phyloP scores from a whole-genome alignment of 1,140 invertebrate genomes.

The Brachionus koreanus region DNA sequence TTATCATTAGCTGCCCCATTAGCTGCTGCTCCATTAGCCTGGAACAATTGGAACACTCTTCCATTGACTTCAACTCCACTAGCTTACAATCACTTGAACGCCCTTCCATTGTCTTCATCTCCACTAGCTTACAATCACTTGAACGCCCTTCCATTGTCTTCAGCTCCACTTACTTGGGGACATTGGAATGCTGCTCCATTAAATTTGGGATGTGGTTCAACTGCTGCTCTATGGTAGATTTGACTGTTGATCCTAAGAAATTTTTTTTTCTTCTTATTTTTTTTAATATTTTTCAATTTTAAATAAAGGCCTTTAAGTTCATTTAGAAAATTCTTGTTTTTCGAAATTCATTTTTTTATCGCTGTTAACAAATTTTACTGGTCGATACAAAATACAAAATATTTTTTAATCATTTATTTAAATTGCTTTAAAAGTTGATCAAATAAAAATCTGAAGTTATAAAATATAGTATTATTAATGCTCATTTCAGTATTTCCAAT shows the following conservation, averaged over 20 bases:
- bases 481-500: no score
- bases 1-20: not conserved
- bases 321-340: not conserved
- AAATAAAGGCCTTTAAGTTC: not conserved
- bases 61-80: not conserved
- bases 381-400: no score
- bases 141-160: not conserved
- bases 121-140: not conserved
- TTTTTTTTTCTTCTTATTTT: not conserved
- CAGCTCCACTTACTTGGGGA: not conserved
- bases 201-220: not conserved
- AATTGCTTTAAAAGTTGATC: no score
- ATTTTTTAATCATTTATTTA: no score
- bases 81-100: not conserved
- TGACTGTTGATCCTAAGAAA: not conserved
- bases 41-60: no score
- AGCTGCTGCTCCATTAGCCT: not conserved
- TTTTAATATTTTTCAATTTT: not conserved
- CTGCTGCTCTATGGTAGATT: not conserved
- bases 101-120: not conserved
- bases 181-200: not conserved
- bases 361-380: no score
- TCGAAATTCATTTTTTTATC: no score
- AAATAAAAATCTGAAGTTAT: no score
- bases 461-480: no score